phyloP scores from a whole-genome alignment of 2,113 vertebrate genomes.

The Heliornis fulica region DNA sequence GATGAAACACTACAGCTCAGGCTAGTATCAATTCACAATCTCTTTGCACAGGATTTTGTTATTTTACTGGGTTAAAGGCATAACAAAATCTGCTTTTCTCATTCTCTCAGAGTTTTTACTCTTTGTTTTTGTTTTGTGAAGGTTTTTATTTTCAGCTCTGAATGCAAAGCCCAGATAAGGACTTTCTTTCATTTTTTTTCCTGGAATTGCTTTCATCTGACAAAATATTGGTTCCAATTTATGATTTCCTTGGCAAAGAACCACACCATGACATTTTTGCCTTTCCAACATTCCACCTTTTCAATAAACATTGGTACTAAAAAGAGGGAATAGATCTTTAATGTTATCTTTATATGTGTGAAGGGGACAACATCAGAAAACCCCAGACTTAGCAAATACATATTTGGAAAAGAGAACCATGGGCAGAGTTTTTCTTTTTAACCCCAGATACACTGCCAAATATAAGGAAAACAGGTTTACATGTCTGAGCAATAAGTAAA shows the following conservation, averaged over 20 bases:
- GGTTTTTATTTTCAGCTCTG: not conserved
- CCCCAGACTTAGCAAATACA: not conserved
- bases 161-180: not conserved
- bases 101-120: not conserved
- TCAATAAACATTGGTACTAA: not conserved
- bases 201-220: not conserved
- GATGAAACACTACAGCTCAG: not conserved
- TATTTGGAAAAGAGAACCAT: not conserved
- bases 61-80: not conserved
- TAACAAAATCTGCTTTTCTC: not conserved
- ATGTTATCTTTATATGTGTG: not conserved
- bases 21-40: not conserved
- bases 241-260: slow-evolving; percentile 1
- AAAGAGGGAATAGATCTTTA: not conserved
- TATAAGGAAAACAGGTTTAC: not conserved
- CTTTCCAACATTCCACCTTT: not conserved
- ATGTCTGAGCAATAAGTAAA: not conserved
- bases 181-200: not conserved
- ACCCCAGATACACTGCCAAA: not conserved
- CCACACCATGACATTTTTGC: not conserved
- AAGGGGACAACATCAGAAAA: not conserved
- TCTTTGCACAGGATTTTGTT: not conserved
- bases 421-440: not conserved
- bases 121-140: not conserved
- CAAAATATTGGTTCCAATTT: not conserved